phyloP scores from a whole-genome alignment of 2,113 vertebrate species.

The Procavia capensis region DNA sequence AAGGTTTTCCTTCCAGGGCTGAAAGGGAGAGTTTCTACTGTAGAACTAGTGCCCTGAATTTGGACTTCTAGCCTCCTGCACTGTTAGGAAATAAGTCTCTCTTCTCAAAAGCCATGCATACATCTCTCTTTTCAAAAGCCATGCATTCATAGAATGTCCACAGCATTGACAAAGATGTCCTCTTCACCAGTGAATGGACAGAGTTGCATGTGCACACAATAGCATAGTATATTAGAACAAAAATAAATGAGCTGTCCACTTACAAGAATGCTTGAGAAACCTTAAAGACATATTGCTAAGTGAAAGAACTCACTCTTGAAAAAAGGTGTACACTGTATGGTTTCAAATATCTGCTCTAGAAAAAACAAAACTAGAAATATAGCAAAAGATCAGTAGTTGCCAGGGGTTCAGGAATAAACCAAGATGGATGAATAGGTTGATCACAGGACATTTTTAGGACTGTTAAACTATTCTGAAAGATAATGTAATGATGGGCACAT shows the following conservation, averaged over 20 bases:
- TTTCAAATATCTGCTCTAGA: neutral
- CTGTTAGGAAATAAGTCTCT: no score
- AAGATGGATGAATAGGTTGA: neutral
- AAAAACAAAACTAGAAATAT: neutral
- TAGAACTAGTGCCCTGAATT: neutral
- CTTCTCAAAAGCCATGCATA: no score
- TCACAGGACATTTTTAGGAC: neutral
- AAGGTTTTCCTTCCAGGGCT: neutral
- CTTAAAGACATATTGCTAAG: neutral
- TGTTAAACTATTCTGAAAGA: neutral
- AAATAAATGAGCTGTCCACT: neutral
- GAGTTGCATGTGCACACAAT: neutral
- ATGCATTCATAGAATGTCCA: no score
- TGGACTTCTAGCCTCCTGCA: no score
- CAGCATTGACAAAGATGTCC: no score
- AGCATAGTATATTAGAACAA: neutral
- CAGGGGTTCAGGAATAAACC: no score
- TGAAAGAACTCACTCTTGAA: neutral
- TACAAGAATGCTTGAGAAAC: neutral
- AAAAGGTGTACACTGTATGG: neutral
- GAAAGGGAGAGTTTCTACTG: neutral
- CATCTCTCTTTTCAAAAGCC: no score
- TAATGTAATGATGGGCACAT: neutral
- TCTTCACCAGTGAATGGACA: neutral
- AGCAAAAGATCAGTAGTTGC: neutral